Percentiles rank a stretch among this genome's conserved stretches.
These are phyloP conservation scores for Drosophila azteca DNA, from an alignment of 1,140 invertebrate species.

Conservation along the genomic window DNA sequence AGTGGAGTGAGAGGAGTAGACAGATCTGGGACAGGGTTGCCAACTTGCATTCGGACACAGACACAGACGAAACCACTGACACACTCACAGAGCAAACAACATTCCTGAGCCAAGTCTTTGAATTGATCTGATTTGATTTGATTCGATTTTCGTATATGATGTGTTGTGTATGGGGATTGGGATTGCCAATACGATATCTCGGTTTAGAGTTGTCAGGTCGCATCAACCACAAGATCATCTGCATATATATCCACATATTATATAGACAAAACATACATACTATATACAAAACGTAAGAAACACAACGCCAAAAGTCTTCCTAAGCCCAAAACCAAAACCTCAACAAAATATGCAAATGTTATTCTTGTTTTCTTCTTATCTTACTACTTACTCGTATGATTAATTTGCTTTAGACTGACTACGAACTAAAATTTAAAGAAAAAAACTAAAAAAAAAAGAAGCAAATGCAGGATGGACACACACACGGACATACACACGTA, in stretches of 20 bases:
- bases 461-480: slow-evolving; percentile 47
- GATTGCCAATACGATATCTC: slow-evolving; percentile 35
- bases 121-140: slow-evolving; percentile 61
- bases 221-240: slow-evolving; percentile 39
- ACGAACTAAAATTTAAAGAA: slow-evolving; percentile 57
- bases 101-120: slow-evolving; percentile 75
- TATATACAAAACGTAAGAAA: slow-evolving; percentile 54
- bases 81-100: slow-evolving; percentile 51
- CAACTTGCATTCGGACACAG: slow-evolving; percentile 3
- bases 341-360: slow-evolving; percentile 40
- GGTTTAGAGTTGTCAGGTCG: slow-evolving; percentile 41
- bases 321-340: slow-evolving; percentile 61
- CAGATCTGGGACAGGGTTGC: slow-evolving; percentile 18
- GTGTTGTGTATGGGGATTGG: slow-evolving; percentile 40
- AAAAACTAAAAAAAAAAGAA: slow-evolving; percentile 43
- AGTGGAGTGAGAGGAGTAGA: slow-evolving; percentile 4
- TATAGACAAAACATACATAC: slow-evolving; percentile 56
- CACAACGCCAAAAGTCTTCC: slow-evolving; percentile 80
- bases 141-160: slow-evolving; percentile 56
- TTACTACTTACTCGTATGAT: slow-evolving; percentile 33
- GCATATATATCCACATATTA: slow-evolving; percentile 33
- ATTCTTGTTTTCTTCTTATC: slow-evolving; percentile 34
- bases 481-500: slow-evolving; percentile 9
- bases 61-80: neutral
- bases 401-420: slow-evolving; percentile 73